Evolutionary conservation across 2,797 vertebrate genomes (phyloP), one percentile per base, ranked within the genome.

Genomic region (Lateolabrax maculatus): DNA sequence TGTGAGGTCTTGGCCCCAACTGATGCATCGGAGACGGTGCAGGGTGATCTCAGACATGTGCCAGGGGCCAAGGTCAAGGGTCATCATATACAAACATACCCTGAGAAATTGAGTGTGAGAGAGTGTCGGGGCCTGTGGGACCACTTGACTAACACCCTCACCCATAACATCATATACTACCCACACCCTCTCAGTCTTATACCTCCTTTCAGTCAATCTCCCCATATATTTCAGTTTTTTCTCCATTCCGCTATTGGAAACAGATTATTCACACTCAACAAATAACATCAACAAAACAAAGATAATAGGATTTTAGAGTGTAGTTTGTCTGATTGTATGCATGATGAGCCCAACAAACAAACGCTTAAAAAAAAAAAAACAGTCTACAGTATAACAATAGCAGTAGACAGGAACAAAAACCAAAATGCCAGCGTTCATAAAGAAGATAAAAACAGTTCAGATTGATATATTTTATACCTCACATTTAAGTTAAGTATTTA

Each of bases 71-170:
- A 84, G 84, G 85, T 91, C 87, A 90, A 48, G 48, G 92, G 85
- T 92, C 90, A 77, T 82, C 55, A 75, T 91, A 88, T 77, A 88
- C 87, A 92, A 92, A 94, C 83, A 90, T 49, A 88, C 69, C 82
- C 77, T 39, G 77, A 86, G 89, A 91, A 87, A 93, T 90, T 80
- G 84, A 89, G 79, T 89, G 77, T 48, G 75, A 87, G 85, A 69
- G 82, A 82, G 77, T 44, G 6, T 57, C 9, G 19, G 72, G 80
- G 74, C 77, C 80, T 51, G 44, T 81, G 86, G 84, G 88, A 88
- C 83, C 64, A 88, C 79, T 89, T 86, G 80, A 90, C 80, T 65
- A 86, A 86, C 76, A 87, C 77, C 36, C 62, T 79, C 80, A 87
- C 65, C 80, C 86, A 68, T 74, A 52, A 79, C 80, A 87, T 86